Percentiles rank a stretch among this genome's conserved stretches.
Conservation (phyloP, 2,113 vertebrate species). For the Mandrillus leucophaeus region DNA sequence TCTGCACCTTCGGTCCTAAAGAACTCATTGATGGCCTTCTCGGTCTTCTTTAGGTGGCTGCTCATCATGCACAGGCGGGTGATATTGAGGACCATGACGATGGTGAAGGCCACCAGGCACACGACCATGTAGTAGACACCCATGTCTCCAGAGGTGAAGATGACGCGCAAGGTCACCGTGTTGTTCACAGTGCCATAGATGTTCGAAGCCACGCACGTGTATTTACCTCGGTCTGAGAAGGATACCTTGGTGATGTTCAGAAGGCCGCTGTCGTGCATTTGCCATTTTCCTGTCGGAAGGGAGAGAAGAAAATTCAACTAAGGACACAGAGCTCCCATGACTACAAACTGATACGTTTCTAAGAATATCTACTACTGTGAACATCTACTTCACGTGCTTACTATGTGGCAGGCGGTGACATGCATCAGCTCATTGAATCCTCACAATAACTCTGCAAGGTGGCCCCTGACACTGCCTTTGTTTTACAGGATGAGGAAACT, state of each 20-base stretch:
- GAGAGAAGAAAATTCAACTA: conserved; percentile 68
- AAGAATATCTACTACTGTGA: not conserved
- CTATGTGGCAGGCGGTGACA: no score
- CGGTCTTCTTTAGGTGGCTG: conserved; percentile 99
- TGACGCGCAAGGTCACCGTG: conserved; percentile 94
- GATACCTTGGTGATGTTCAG: conserved; percentile 96
- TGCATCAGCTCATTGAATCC: rapidly evolving
- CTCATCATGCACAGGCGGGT: conserved; percentile 99
- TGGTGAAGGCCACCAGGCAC: conserved; percentile 97
- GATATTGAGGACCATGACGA: conserved; percentile 96
- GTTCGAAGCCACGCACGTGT: conserved; percentile 95
- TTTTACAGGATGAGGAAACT: not conserved
- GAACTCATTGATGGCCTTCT: conserved; percentile 99
- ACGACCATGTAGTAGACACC: conserved; percentile 99
- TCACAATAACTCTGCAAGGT: not conserved
- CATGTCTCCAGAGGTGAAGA: conserved; percentile 97
- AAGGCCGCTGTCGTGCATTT: conserved; percentile 88
- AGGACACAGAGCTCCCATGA: not conserved
- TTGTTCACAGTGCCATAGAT: conserved; percentile 90
- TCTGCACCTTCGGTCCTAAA: conserved; percentile 99
- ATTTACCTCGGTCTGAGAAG: conserved; percentile 96
- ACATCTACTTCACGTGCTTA: not conserved
- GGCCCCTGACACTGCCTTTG: no score
- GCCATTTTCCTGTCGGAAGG: conserved; percentile 89
- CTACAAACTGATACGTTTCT: not conserved